phyloP scores from a whole-genome alignment of 2,797 vertebrate species.

The Liasis olivaceus region DNA sequence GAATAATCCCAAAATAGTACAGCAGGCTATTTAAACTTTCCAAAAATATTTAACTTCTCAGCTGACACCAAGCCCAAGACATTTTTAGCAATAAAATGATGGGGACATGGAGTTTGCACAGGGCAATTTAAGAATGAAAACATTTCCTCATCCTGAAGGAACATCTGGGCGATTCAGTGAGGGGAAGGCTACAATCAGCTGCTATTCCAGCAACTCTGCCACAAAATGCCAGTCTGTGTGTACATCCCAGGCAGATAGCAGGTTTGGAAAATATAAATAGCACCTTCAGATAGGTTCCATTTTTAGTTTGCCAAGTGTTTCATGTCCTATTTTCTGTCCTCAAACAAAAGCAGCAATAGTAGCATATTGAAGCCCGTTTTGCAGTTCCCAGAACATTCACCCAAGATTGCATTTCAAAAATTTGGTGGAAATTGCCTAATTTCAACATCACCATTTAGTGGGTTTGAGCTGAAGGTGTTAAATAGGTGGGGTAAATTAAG shows the following conservation, averaged over 20 bases:
- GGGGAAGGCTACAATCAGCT: background rate
- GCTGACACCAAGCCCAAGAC: conserved; percentile 67
- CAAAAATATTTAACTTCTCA: conserved; percentile 64
- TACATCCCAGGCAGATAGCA: background rate
- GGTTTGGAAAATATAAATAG: background rate
- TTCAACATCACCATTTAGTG: background rate
- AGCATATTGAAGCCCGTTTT: background rate
- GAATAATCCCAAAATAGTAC: conserved; percentile 61
- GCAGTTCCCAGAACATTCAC: background rate
- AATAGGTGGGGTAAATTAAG: background rate
- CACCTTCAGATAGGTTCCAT: background rate
- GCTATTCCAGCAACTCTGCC: background rate
- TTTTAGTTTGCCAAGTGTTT: background rate
- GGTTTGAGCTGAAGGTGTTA: background rate
- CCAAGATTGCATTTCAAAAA: background rate
- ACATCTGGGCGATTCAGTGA: background rate
- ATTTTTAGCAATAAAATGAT: conserved; percentile 37
- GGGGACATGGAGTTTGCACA: background rate
- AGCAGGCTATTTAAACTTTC: conserved; percentile 72
- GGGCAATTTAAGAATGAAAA: conserved; percentile 12
- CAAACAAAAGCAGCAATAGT: background rate
- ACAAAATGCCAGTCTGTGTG: background rate
- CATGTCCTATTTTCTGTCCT: background rate
- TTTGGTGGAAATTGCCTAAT: background rate
- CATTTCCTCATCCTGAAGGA: background rate